phyloP scores from a whole-genome alignment of 2,888 invertebrate species.

The Nephrotoma appendiculata region DNA sequence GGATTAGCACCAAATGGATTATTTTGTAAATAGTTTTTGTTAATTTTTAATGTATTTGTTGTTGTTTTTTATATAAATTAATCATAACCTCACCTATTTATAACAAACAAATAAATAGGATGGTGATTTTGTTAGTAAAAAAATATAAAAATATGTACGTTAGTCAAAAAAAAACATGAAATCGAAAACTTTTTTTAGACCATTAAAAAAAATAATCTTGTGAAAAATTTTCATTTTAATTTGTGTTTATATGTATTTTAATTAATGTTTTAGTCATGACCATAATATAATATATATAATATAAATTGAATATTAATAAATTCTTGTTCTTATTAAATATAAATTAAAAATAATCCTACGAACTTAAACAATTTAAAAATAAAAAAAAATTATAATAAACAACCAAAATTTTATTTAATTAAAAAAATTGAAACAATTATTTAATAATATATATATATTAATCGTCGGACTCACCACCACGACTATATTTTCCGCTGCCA shows the following conservation, averaged over 20 bases:
- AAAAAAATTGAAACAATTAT: background rate
- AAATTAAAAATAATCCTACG: constrained; percentile 16
- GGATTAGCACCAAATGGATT: background rate
- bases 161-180: background rate
- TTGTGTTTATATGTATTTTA: background rate
- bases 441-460: constrained; percentile 6
- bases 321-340: background rate
- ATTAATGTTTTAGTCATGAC: background rate
- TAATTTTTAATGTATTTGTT: background rate
- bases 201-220: background rate
- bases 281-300: background rate
- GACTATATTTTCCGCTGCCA: constrained; percentile 12
- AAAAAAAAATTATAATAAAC: constrained; percentile 11
- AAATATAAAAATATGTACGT: background rate
- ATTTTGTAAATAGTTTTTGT: background rate
- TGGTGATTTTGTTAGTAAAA: constrained; percentile 4
- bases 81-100: constrained; percentile 5
- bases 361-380: constrained; percentile 8
- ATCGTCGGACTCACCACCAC: constrained; percentile 24
- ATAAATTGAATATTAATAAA: background rate
- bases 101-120: constrained; percentile 2
- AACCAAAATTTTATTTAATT: constrained; percentile 3
- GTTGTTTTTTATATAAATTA: background rate
- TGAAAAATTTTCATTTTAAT: background rate
- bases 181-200: background rate